These are phyloP conservation scores for Dicranocentrus wangi DNA, from an alignment of 2,888 invertebrate genomes.

Conservation along the genomic window DNA sequence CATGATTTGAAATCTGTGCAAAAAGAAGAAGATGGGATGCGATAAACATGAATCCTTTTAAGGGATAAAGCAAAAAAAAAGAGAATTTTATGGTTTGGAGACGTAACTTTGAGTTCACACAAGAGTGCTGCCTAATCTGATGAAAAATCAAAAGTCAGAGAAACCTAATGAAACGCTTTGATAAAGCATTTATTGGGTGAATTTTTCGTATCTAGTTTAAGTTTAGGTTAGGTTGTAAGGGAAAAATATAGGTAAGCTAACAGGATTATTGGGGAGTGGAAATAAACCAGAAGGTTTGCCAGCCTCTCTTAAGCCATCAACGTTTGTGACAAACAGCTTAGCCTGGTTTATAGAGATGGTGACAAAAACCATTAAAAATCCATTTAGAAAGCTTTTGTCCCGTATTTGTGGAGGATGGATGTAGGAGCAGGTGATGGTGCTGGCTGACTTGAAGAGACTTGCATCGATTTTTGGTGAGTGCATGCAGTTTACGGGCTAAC, in stretches of 20 bases:
- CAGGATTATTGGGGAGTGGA: slow-evolving; percentile 4
- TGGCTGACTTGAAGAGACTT: slow-evolving; percentile 10
- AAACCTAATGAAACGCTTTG: no score
- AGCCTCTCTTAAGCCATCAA: slow-evolving; percentile 8
- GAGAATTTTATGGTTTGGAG: no score
- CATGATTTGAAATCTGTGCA: no score
- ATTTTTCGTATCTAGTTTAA: no score
- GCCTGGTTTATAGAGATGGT: slow-evolving; percentile 14
- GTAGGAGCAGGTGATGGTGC: slow-evolving; percentile 7
- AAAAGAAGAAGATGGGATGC: no score
- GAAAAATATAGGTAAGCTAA: not conserved
- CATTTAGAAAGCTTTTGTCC: slow-evolving; percentile 52
- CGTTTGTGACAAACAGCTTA: not conserved
- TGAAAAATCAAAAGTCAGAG: no score
- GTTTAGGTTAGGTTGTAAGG: no score
- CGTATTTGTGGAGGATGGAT: slow-evolving; percentile 20
- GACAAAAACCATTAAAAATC: slow-evolving; percentile 29
- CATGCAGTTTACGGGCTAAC: not conserved
- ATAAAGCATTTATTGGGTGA: no score
- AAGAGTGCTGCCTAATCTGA: no score
- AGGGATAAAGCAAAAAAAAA: no score
- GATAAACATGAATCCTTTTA: no score
- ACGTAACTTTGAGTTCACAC: no score
- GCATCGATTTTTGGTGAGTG: slow-evolving; percentile 31
- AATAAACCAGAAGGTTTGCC: not conserved